Base-by-base conservation (phyloP, 2,113 vertebrate species). In the Nanorana parkeri region DNA sequence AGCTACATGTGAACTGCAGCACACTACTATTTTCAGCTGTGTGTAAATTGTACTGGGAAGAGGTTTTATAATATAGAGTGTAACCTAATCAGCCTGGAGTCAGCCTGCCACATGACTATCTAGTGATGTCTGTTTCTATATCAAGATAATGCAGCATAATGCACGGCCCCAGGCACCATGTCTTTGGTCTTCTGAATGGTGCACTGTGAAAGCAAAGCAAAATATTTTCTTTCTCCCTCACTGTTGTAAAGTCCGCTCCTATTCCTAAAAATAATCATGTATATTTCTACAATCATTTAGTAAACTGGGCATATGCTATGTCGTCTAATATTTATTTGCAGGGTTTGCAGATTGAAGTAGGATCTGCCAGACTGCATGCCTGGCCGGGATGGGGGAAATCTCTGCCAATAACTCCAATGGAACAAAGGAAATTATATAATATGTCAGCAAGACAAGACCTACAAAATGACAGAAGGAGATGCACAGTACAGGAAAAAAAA, bases 11-110 rank as follows among this genome's bases (percentile, higher is more conserved):
- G 21, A 69, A 51, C 19, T 20, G 23, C 19, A 52, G 24, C 5
- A 66, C 75, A 0, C 19, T 0, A 29, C 67, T 80, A 19, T 82
- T 77, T 84, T 82, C 54, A 84, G 72, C 63, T 19, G 64, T 47
- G 26, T 64, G 1, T 20, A 78, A 67, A 8, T 52, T 60, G 64
- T 4, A 28, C 51, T 54, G 68, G n/a, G 51, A 0, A 1, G 60
- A 4, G 24, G 17, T 86, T 47, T 23, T 52, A 77, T n/a, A 81
- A 68, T 86, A 11, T 64, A 71, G 21, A 29, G n/a, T 78, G 61
- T 26, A 72, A 79, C 17, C 16, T 32, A 55, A 79, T 60, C 0
- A 63, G 0, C 8, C 54, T 0, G 5, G 28, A 77, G 32, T 16
- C 4, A 41, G 51, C 24, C 15, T 60, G 51, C 5, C 7, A 17